Conservation (phyloP, 2,797 vertebrate species). For the Strix occidentalis region DNA sequence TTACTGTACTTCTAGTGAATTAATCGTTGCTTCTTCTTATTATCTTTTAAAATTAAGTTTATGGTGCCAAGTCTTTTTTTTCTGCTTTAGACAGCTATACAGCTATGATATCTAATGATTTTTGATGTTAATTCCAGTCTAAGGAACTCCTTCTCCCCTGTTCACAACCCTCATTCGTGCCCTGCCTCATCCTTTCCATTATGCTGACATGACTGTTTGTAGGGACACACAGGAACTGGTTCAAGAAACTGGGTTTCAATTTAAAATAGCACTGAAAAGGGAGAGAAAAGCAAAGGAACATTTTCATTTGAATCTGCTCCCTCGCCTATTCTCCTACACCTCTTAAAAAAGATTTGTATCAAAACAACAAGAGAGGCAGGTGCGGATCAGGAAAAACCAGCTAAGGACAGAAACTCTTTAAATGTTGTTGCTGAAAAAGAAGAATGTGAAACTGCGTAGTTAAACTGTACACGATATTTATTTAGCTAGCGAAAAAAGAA, state of each 20-base stretch:
- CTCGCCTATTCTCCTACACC: background rate
- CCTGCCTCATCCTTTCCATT: background rate
- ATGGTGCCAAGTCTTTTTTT: background rate
- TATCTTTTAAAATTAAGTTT: background rate
- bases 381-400: background rate
- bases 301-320: background rate
- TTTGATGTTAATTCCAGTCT: background rate
- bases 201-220: rapidly evolving
- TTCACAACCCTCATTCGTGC: background rate
- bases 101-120: background rate
- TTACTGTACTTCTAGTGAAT: background rate
- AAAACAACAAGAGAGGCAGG: background rate
- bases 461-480: background rate
- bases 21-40: background rate
- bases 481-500: background rate
- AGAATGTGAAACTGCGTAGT: background rate
- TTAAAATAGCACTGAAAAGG: background rate
- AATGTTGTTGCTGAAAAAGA: background rate
- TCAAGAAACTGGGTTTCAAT: background rate
- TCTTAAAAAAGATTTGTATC: background rate
- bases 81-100: background rate
- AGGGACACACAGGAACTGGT: background rate
- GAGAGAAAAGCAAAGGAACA: background rate
- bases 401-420: background rate
- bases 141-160: background rate